Conservation (phyloP, 2,888 invertebrate species). For the Tanypteryx hageni region DNA sequence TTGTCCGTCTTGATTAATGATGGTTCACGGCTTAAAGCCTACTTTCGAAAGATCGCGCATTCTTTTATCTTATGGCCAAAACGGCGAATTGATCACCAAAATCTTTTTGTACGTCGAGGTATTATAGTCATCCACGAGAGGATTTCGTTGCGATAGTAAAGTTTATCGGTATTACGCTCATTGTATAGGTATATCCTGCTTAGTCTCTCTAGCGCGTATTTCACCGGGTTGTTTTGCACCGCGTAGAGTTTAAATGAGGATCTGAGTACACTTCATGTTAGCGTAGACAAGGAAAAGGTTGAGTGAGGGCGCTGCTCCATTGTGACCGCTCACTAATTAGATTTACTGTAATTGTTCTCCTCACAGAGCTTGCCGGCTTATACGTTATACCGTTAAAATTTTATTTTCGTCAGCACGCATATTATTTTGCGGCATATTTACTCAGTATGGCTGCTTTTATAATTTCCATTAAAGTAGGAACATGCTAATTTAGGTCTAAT, state of each 20-base stretch:
- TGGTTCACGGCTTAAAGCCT: too few species aligned
- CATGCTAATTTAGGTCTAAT: too few species aligned
- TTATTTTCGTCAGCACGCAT: not conserved
- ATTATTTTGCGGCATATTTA: not conserved
- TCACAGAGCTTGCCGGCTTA: not conserved
- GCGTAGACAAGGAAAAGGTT: not conserved
- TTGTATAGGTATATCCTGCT: not conserved
- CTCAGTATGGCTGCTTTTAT: not conserved
- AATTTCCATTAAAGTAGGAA: too few species aligned
- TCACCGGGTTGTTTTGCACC: not conserved
- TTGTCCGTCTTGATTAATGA: too few species aligned
- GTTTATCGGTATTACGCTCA: not conserved
- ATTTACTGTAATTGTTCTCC: not conserved
- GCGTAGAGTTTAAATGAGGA: not conserved
- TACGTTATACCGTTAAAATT: not conserved
- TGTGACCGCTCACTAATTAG: slow-evolving; percentile 2
- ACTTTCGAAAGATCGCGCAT: too few species aligned
- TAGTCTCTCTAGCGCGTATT: not conserved
- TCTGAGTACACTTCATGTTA: not conserved
- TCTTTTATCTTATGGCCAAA: too few species aligned
- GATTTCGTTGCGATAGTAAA: not conserved
- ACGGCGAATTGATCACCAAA: too few species aligned
- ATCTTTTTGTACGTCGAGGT: too few species aligned
- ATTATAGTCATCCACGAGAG: too few species aligned
- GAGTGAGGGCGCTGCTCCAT: not conserved